Evolutionary conservation across 2,888 invertebrate species (phyloP).

Genomic region (Zaprionus bogoriensis): DNA sequence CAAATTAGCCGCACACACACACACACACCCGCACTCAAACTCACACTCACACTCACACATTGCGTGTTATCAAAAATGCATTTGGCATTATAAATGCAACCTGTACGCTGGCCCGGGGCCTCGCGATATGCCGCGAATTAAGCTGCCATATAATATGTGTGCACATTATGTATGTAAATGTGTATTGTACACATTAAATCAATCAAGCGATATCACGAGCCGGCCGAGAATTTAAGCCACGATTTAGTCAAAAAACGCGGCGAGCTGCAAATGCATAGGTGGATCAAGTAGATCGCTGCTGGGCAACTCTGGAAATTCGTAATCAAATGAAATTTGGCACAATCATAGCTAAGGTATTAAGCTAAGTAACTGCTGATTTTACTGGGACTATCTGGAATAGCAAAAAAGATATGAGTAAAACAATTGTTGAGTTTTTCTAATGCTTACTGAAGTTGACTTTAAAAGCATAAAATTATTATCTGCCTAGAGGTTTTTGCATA

Average conservation of each 20-base stretch:
- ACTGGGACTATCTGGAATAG: too few species aligned
- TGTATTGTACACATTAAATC: neutral
- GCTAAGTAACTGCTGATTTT: neutral
- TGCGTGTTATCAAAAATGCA: constrained; percentile 61
- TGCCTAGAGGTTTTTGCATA: too few species aligned
- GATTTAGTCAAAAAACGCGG: neutral
- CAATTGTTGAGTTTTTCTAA: too few species aligned
- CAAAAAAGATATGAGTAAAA: too few species aligned
- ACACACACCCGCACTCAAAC: neutral
- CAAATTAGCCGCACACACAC: constrained; percentile 55
- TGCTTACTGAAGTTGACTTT: too few species aligned
- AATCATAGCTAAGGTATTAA: neutral
- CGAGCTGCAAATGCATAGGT: too few species aligned
- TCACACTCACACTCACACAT: neutral
- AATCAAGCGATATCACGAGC: neutral
- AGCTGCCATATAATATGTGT: neutral
- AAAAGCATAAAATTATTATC: too few species aligned
- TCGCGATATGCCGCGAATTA: neutral
- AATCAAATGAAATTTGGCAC: neutral
- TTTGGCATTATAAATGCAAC: constrained; percentile 51
- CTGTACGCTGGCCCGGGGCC: neutral
- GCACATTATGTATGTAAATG: neutral
- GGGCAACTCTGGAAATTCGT: neutral
- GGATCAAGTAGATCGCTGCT: too few species aligned
- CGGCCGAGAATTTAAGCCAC: neutral